Percentiles rank a stretch among this genome's conserved stretches.
Evolutionary conservation across 2,888 invertebrate genomes (phyloP).

Genomic region (Pachycephus smyrnensis): DNA sequence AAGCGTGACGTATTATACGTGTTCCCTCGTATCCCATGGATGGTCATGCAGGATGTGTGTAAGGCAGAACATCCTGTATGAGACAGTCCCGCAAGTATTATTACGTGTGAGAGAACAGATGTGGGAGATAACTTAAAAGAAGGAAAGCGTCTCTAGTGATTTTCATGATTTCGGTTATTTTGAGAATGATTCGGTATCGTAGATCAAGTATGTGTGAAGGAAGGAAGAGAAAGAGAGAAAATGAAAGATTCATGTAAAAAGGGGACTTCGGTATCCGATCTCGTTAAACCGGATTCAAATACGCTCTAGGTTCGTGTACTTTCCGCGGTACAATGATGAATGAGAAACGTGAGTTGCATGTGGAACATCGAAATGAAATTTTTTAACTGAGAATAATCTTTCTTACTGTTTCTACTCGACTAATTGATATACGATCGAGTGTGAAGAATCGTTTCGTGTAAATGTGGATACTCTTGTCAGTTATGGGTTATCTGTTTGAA

Average conservation of each 20-base stretch:
- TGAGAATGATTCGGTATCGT: background rate
- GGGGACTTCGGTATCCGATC: constrained; percentile 6
- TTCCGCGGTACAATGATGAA: constrained; percentile 3
- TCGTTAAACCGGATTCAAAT: constrained; percentile 14
- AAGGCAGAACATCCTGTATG: constrained; percentile 52
- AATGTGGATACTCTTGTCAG: background rate
- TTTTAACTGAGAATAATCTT: background rate
- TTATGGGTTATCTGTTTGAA: background rate
- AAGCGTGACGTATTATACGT: constrained; percentile 40
- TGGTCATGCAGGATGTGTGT: constrained; percentile 45
- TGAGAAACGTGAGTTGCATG: constrained; percentile 6
- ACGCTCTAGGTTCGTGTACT: constrained; percentile 7
- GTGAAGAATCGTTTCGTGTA: background rate
- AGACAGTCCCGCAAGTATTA: constrained; percentile 34
- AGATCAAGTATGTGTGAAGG: background rate
- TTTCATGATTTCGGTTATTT: background rate
- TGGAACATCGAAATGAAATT: background rate
- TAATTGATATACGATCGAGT: background rate
- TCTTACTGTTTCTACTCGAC: background rate
- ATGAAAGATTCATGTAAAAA: background rate
- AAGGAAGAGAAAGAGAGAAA: background rate
- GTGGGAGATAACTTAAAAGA: background rate
- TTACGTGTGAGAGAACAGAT: background rate
- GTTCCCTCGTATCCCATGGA: constrained; percentile 3
- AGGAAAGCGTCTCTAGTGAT: background rate